Evolutionary conservation across 2,797 vertebrate genomes (phyloP).

Genomic region (Apodemus agrarius): DNA sequence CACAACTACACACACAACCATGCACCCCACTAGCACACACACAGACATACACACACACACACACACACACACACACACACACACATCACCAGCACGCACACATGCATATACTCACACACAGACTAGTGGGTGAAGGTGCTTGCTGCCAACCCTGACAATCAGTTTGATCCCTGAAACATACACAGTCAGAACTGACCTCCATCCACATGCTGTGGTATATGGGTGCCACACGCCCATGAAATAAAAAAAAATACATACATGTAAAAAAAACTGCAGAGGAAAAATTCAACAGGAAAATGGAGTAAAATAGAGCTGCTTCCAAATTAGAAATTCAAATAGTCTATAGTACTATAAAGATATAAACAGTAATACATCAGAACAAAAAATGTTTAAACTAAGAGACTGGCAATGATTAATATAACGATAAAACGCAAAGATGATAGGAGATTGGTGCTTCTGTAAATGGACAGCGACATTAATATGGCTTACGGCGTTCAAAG

Average conservation of each 20-base stretch:
- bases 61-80: background rate
- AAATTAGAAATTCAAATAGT: background rate
- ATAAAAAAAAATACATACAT: background rate
- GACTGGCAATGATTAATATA: background rate
- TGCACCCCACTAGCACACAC: background rate
- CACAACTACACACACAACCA: background rate
- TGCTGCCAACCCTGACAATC: background rate
- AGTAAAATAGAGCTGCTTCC: background rate
- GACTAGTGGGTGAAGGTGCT: background rate
- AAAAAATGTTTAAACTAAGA: constrained; percentile 7
- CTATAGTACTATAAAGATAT: background rate
- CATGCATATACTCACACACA: background rate
- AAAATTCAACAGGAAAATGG: background rate
- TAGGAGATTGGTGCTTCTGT: background rate
- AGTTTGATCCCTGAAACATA: background rate
- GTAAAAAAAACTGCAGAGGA: background rate
- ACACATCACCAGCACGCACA: background rate
- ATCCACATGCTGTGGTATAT: background rate
- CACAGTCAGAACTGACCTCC: background rate
- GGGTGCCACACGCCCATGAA: background rate
- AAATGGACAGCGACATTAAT: background rate
- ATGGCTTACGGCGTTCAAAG: background rate
- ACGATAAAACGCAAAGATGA: background rate
- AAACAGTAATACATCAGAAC: background rate
- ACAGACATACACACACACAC: background rate